phyloP scores from a whole-genome alignment of 2,888 invertebrate genomes.

The Agrochola macilenta region DNA sequence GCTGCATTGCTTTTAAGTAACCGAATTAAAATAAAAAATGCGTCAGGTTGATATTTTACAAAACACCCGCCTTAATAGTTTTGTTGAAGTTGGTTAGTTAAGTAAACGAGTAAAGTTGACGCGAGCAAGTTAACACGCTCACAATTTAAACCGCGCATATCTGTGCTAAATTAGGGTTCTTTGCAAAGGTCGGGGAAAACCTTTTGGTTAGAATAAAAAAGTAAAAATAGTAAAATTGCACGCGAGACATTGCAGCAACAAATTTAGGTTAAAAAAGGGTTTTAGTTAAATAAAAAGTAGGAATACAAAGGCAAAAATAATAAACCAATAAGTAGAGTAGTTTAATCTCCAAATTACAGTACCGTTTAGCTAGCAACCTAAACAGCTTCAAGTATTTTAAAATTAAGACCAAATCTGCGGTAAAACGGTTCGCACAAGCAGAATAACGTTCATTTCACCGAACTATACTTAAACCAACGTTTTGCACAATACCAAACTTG shows the following conservation, averaged over 20 bases:
- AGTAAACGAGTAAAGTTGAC: conserved; percentile 63
- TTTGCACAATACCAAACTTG: conserved; percentile 66
- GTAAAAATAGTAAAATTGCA: conserved; percentile 20
- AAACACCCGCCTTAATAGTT: conserved; percentile 42
- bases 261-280: not conserved
- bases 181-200: conserved; percentile 45
- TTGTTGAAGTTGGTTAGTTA: conserved; percentile 59
- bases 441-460: conserved; percentile 54
- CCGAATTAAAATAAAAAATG: conserved; percentile 41
- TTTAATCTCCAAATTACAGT: not conserved
- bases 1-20: not conserved
- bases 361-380: not conserved
- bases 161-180: conserved; percentile 61
- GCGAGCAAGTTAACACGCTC: conserved; percentile 55
- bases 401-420: not conserved
- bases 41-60: conserved; percentile 43
- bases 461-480: conserved; percentile 58
- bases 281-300: not conserved
- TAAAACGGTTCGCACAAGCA: conserved; percentile 55
- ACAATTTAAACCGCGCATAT: conserved; percentile 59
- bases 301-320: too few relatives aligned
- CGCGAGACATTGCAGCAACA: conserved; percentile 13
- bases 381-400: not conserved
- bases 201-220: conserved; percentile 43
- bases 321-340: not conserved